phyloP scores from a whole-genome alignment of 2,797 vertebrate species.

The Platyrinchus mystaceus region DNA sequence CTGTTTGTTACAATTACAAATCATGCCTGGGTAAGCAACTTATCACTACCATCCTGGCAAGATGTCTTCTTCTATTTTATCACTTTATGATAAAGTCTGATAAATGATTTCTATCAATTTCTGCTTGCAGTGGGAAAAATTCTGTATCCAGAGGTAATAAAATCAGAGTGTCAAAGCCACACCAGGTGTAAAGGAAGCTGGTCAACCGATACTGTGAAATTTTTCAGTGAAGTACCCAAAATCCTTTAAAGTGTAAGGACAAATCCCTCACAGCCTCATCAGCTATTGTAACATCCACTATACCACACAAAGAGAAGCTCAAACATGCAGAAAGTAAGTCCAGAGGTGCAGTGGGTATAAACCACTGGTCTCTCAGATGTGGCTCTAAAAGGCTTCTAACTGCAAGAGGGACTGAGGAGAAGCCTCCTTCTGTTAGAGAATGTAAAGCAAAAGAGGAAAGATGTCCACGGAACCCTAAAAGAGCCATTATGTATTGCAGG shows the following conservation, averaged over 20 bases:
- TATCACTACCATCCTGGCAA: neutral
- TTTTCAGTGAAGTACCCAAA: neutral
- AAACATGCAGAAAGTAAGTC: neutral
- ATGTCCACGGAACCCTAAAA: neutral
- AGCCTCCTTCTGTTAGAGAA: neutral
- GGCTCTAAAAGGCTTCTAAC: neutral
- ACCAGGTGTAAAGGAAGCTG: neutral
- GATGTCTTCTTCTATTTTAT: neutral
- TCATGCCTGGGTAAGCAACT: neutral
- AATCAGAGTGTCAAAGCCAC: neutral
- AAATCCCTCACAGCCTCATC: neutral
- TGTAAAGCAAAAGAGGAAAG: neutral
- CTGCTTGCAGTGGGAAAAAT: neutral
- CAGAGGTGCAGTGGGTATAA: neutral
- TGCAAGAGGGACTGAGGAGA: neutral
- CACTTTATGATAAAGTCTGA: neutral
- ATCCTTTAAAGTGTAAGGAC: neutral
- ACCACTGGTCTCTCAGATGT: neutral
- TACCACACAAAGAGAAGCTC: neutral
- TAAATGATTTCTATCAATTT: neutral
- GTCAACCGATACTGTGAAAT: neutral
- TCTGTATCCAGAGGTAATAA: neutral
- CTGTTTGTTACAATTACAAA: neutral
- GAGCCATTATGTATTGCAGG: neutral
- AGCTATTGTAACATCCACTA: neutral